Percentiles rank a stretch among this genome's conserved stretches.
These are phyloP conservation scores for Trachelus troglodyta DNA, from an alignment of 2,888 invertebrate species.

Conservation along the genomic window DNA sequence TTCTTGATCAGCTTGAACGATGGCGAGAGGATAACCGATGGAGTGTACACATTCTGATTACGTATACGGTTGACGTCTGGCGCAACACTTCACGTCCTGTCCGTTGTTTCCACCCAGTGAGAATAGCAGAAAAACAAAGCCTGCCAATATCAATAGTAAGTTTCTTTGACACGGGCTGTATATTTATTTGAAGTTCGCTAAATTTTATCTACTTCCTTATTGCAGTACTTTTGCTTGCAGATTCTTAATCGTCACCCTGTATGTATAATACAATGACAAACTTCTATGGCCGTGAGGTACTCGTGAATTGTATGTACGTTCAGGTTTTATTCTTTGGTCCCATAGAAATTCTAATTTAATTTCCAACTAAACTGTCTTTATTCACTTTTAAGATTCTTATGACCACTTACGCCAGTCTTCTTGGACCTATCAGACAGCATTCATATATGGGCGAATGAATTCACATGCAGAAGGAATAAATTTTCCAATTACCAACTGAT, in stretches of 20 bases:
- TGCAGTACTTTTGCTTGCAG: not conserved
- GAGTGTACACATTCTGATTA: not conserved
- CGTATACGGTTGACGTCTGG: not conserved
- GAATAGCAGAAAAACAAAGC: not conserved
- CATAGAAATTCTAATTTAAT: too few relatives aligned
- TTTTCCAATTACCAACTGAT: not conserved
- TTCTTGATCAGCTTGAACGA: slow-evolving; percentile 20
- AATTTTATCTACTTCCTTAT: not conserved
- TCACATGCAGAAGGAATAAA: not conserved
- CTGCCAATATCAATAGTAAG: not conserved
- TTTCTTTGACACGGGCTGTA: not conserved
- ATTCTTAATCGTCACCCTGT: not conserved
- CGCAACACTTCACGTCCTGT: not conserved
- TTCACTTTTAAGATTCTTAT: too few relatives aligned
- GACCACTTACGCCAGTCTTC: too few relatives aligned
- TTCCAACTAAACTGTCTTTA: too few relatives aligned
- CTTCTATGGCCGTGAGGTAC: not conserved
- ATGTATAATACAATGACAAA: not conserved
- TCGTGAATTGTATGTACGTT: too few relatives aligned
- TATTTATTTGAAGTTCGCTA: not conserved
- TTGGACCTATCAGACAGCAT: too few relatives aligned
- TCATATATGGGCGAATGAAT: not conserved
- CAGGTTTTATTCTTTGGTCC: too few relatives aligned
- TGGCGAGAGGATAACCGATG: slow-evolving; percentile 2
- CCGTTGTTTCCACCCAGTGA: not conserved